A percentile compares a stretch with the other conserved stretches of the same genome.
These are phyloP conservation scores for Antheraea yamamai DNA, from an alignment of 2,888 invertebrate genomes.

Conservation along the genomic window DNA sequence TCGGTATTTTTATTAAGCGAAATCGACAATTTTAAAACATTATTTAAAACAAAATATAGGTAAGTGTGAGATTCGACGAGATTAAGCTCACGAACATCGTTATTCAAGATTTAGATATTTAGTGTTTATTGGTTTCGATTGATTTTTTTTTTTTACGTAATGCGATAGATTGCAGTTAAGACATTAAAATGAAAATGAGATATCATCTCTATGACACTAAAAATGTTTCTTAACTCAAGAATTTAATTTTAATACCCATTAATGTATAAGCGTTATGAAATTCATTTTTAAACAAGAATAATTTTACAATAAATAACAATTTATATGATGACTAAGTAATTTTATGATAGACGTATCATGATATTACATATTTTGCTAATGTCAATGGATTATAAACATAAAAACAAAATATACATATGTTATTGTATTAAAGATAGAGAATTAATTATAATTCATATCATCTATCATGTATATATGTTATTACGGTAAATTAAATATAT, in stretches of 20 bases:
- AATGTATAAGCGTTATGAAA: neutral
- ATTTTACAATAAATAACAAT: slow-evolving; percentile 10
- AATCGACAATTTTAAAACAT: slow-evolving; percentile 17
- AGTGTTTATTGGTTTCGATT: slow-evolving; percentile 15
- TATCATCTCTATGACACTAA: neutral
- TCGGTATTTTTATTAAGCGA: slow-evolving; percentile 54
- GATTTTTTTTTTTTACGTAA: slow-evolving; percentile 11
- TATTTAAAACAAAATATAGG: slow-evolving; percentile 6
- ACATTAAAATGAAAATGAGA: slow-evolving; percentile 16
- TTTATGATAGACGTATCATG: neutral
- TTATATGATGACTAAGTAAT: slow-evolving; percentile 11
- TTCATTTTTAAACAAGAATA: slow-evolving; percentile 8
- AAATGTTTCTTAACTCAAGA: slow-evolving; percentile 3
- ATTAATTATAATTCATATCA: neutral
- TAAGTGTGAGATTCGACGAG: slow-evolving; percentile 8
- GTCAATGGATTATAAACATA: neutral
- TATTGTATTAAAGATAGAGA: neutral
- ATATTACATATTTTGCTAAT: neutral
- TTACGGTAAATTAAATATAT: too few species aligned
- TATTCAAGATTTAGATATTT: slow-evolving; percentile 15
- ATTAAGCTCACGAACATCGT: slow-evolving; percentile 12
- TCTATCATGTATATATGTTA: neutral
- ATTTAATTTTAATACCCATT: slow-evolving; percentile 8
- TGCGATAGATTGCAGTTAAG: slow-evolving; percentile 14
- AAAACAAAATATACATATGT: neutral